Conservation (phyloP, 2,797 vertebrate species). For the Euthynnus affinis region DNA sequence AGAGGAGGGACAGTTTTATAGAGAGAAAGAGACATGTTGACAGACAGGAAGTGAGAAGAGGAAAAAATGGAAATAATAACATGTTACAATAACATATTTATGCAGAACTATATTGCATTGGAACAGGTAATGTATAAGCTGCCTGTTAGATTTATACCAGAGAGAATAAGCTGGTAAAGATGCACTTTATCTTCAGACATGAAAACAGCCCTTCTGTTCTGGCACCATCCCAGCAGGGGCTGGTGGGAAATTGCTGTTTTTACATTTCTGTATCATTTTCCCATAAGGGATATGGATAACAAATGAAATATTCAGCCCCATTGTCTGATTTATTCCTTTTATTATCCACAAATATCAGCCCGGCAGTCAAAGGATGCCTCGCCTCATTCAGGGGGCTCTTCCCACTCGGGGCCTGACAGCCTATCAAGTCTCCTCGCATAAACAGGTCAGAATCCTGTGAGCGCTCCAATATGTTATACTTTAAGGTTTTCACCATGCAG, state of each 20-base stretch:
- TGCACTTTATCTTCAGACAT: slow-evolving; percentile 85
- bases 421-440: slow-evolving; percentile 85
- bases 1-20: slow-evolving; percentile 54
- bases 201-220: slow-evolving; percentile 79
- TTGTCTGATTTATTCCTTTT: slow-evolving; percentile 94
- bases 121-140: slow-evolving; percentile 77
- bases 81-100: slow-evolving; percentile 72
- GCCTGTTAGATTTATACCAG: slow-evolving; percentile 82
- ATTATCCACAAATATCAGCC: slow-evolving; percentile 88
- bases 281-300: slow-evolving; percentile 92
- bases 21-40: slow-evolving; percentile 68
- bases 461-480: slow-evolving; percentile 84
- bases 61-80: slow-evolving; percentile 60
- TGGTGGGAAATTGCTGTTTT: slow-evolving; percentile 88
- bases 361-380: slow-evolving; percentile 85
- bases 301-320: slow-evolving; percentile 91
- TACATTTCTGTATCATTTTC: slow-evolving; percentile 89
- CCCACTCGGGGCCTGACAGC: slow-evolving; percentile 85
- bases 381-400: slow-evolving; percentile 81
- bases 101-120: slow-evolving; percentile 66
- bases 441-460: slow-evolving; percentile 85
- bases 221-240: slow-evolving; percentile 84
- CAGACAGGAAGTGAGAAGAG: slow-evolving; percentile 63
- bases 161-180: slow-evolving; percentile 79
- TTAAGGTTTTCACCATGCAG: slow-evolving; percentile 80